These are phyloP conservation scores for Brachylomia viminalis DNA, from an alignment of 2,888 invertebrate species.

Conservation along the genomic window DNA sequence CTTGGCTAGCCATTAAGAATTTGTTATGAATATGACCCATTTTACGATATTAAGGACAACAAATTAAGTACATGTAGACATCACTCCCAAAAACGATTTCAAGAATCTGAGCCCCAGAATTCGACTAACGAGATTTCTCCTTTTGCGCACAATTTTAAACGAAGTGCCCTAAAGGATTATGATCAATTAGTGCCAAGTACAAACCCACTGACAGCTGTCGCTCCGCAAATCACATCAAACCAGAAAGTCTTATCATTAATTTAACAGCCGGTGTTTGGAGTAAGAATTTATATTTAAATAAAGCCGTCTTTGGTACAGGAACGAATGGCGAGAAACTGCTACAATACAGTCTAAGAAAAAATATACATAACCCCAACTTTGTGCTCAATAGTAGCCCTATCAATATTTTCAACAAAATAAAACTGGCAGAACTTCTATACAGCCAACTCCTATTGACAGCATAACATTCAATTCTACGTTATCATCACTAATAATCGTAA, in stretches of 20 bases:
- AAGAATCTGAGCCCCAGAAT: constrained; percentile 2
- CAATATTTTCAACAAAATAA: constrained; percentile 35
- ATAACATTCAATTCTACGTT: no score
- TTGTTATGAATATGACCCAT: background rate
- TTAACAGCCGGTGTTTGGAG: constrained; percentile 10
- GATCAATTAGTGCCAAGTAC: constrained; percentile 38
- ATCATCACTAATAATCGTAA: no score
- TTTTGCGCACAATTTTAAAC: constrained; percentile 23
- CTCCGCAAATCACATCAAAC: constrained; percentile 40
- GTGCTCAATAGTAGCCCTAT: background rate
- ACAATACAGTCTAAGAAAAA: constrained; percentile 12
- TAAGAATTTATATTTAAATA: constrained; percentile 16
- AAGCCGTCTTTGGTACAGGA: background rate
- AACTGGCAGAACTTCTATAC: constrained; percentile 1
- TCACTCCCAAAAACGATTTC: background rate
- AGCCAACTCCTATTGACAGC: no score
- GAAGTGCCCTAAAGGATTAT: constrained; percentile 17
- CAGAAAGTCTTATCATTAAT: constrained; percentile 42
- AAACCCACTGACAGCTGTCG: constrained; percentile 37
- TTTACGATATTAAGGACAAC: background rate
- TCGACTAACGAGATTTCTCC: constrained; percentile 23
- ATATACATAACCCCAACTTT: background rate
- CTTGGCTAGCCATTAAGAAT: background rate
- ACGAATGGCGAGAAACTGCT: constrained; percentile 5
- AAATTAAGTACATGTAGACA: background rate